phyloP scores from a whole-genome alignment of 1,140 invertebrate genomes.

The Pemphigus obesinymphae region DNA sequence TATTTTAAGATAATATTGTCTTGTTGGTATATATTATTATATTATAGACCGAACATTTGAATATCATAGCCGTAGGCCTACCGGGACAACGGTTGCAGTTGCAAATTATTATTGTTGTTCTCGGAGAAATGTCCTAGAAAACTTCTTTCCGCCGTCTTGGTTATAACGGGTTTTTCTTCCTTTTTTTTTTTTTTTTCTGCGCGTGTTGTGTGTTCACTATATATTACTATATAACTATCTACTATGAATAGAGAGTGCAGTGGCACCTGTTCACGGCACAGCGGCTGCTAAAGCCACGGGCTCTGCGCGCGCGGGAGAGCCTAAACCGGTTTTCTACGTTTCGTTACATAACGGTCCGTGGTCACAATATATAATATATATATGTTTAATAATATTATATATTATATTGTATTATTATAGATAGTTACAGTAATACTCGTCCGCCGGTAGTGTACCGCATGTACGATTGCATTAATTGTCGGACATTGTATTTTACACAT shows the following conservation, averaged over 20 bases:
- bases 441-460: background rate
- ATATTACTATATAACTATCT: background rate
- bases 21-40: too few species aligned
- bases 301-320: background rate
- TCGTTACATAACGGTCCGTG: constrained; percentile 25
- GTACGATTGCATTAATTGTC: too few species aligned
- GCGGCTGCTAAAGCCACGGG: background rate
- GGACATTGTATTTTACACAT: too few species aligned
- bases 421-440: background rate
- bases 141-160: background rate
- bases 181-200: background rate
- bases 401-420: background rate
- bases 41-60: too few species aligned
- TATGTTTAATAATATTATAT: background rate
- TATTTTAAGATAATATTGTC: too few species aligned
- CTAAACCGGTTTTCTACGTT: constrained; percentile 32
- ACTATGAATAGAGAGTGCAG: constrained; percentile 2
- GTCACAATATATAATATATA: constrained; percentile 10
- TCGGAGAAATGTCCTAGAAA: constrained; percentile 20
- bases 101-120: constrained; percentile 3
- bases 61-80: too few species aligned
- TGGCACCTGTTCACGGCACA: background rate
- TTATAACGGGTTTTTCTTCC: constrained; percentile 7
- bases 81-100: background rate
- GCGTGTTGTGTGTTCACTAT: background rate